Conservation (phyloP, 2,113 vertebrate genomes). For the Pachypanchax playfairii region DNA sequence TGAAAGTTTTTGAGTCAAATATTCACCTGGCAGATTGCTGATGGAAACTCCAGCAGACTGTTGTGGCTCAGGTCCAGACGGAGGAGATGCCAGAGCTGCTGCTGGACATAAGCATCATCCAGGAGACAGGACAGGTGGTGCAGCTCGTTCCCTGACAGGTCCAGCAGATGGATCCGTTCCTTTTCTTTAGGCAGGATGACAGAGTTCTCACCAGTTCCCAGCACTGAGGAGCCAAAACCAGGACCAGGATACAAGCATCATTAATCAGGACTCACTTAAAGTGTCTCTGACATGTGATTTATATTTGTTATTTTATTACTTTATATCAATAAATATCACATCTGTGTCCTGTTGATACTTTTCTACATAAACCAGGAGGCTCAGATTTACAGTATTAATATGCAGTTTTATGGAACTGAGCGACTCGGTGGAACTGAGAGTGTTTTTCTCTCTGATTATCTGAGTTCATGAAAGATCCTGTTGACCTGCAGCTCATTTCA, state of each 20-base stretch:
- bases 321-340: too few relatives aligned
- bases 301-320: too few relatives aligned
- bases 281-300: too few relatives aligned
- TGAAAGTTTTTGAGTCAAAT: background rate
- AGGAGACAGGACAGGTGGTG: constrained; percentile 84
- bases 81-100: constrained; percentile 85
- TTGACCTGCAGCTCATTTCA: too few relatives aligned
- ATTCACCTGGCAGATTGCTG: constrained; percentile 85
- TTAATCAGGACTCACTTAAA: background rate
- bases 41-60: constrained; percentile 83
- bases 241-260: background rate
- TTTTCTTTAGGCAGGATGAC: constrained; percentile 79
- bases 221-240: constrained; percentile 23
- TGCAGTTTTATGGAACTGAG: too few relatives aligned
- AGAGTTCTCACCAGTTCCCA: constrained; percentile 74
- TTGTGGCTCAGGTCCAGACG: constrained; percentile 93
- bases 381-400: too few relatives aligned
- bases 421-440: too few relatives aligned
- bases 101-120: constrained; percentile 77
- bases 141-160: constrained; percentile 94
- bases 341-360: too few relatives aligned
- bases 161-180: constrained; percentile 88
- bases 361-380: too few relatives aligned
- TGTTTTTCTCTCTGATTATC: too few relatives aligned
- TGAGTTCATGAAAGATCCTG: too few relatives aligned